These are phyloP conservation scores for Picus viridis DNA, from an alignment of 2,797 vertebrate species.

Conservation along the genomic window DNA sequence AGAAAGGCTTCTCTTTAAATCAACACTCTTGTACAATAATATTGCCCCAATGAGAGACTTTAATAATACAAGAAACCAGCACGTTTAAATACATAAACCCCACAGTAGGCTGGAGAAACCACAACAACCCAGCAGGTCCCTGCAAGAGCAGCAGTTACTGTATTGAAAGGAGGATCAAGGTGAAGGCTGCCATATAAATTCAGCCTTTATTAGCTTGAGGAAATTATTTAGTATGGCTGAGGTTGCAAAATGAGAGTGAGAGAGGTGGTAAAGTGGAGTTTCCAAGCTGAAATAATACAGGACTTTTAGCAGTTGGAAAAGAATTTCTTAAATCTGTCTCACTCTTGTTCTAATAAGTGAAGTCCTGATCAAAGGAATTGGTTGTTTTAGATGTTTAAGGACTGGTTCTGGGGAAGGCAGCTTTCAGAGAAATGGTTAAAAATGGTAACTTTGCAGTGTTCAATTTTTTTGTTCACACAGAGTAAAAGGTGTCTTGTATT, in stretches of 20 bases:
- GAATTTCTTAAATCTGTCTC: neutral
- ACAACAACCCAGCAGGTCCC: slow-evolving; percentile 31
- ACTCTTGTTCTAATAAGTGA: neutral
- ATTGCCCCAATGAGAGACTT: slow-evolving; percentile 55
- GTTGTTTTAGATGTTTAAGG: slow-evolving; percentile 23
- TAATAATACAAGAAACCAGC: slow-evolving; percentile 51
- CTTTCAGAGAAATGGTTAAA: neutral
- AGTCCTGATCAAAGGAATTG: neutral
- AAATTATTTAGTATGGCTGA: slow-evolving; percentile 16
- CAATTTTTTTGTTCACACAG: neutral
- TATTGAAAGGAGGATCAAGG: slow-evolving; percentile 6
- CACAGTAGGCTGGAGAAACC: slow-evolving; percentile 39
- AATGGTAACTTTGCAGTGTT: neutral
- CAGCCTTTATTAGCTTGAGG: slow-evolving; percentile 24
- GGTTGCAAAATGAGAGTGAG: neutral
- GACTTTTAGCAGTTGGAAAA: neutral
- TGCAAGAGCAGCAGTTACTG: neutral
- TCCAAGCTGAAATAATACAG: neutral
- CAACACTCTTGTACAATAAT: slow-evolving; percentile 46
- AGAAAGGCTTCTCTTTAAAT: slow-evolving; percentile 37
- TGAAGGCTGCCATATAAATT: slow-evolving; percentile 41
- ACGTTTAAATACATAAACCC: slow-evolving; percentile 57
- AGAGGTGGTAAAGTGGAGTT: neutral
- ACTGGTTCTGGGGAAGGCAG: neutral
- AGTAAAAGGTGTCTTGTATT: neutral